Conservation (phyloP, 2,888 invertebrate genomes). For the Netelia melanura region DNA sequence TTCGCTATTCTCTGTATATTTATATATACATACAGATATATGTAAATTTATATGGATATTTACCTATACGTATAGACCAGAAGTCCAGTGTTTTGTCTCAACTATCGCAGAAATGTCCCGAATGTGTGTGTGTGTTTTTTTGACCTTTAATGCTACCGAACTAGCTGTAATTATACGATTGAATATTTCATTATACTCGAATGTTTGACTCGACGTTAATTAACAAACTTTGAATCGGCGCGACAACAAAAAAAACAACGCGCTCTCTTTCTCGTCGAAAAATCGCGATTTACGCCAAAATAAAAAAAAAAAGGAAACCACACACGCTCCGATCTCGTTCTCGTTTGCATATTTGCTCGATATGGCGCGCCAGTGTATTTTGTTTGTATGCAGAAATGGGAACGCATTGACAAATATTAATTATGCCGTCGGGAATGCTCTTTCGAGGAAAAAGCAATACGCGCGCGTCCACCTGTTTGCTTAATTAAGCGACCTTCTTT, state of each 20-base stretch:
- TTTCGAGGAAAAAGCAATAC: not conserved
- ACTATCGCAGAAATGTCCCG: constrained; percentile 3
- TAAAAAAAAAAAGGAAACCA: not conserved
- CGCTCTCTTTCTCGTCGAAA: not conserved
- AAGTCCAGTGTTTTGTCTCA: too few relatives aligned
- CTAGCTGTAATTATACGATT: constrained; percentile 28
- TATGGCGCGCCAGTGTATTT: not conserved
- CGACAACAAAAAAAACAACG: not conserved
- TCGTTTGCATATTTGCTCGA: constrained; percentile 2
- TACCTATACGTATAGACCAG: too few relatives aligned
- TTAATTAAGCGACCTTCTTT: constrained; percentile 76
- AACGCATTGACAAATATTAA: constrained; percentile 24
- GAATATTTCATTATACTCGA: not conserved
- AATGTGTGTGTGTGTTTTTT: constrained; percentile 11
- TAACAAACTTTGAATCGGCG: not conserved
- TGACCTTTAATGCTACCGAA: not conserved
- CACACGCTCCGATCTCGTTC: not conserved
- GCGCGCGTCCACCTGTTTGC: constrained; percentile 69
- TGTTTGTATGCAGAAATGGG: not conserved
- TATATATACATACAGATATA: constrained; percentile 29
- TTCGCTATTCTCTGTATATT: constrained; percentile 50
- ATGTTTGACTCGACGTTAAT: constrained; percentile 2
- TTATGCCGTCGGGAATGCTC: constrained; percentile 11
- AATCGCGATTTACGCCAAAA: not conserved
- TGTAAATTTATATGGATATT: not conserved